These are phyloP conservation scores for Spialia ferax DNA, from an alignment of 2,888 invertebrate genomes.

Conservation along the genomic window DNA sequence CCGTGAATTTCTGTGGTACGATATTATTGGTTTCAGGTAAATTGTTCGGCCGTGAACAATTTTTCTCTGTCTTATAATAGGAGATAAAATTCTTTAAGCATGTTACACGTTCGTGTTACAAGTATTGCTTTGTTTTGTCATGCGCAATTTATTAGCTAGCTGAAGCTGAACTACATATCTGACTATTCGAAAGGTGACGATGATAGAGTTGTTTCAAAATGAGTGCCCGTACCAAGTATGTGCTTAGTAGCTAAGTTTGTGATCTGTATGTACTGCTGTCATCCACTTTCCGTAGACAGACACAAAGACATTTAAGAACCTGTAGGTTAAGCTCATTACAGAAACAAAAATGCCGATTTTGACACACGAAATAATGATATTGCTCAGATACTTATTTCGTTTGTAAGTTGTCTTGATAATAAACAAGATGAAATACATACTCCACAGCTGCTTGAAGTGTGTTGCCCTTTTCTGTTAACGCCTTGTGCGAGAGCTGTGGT, in stretches of 20 bases:
- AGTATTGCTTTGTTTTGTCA: too few species aligned
- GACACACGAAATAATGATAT: background rate
- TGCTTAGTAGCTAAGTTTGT: too few species aligned
- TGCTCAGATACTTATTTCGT: background rate
- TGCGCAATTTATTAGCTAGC: too few species aligned
- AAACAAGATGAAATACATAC: constrained; percentile 20
- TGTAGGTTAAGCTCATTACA: background rate
- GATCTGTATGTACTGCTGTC: too few species aligned
- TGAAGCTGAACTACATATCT: too few species aligned
- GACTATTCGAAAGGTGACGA: too few species aligned
- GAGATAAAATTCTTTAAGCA: background rate
- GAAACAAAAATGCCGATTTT: too few species aligned
- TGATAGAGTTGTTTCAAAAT: too few species aligned
- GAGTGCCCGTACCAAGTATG: too few species aligned
- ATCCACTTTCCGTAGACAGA: too few species aligned
- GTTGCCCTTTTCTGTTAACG: constrained; percentile 40
- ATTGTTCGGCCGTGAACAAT: background rate
- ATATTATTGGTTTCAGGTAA: constrained; percentile 10
- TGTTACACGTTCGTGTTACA: too few species aligned
- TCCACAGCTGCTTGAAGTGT: constrained; percentile 27
- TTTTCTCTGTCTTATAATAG: background rate
- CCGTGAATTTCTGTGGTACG: constrained; percentile 14
- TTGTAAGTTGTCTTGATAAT: background rate
- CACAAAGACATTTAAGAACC: background rate
- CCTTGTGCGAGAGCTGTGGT: constrained; percentile 29